A percentile compares a stretch with the other conserved stretches of the same genome.
phyloP scores from a whole-genome alignment of 2,113 vertebrate species.

The Astur gentilis region DNA sequence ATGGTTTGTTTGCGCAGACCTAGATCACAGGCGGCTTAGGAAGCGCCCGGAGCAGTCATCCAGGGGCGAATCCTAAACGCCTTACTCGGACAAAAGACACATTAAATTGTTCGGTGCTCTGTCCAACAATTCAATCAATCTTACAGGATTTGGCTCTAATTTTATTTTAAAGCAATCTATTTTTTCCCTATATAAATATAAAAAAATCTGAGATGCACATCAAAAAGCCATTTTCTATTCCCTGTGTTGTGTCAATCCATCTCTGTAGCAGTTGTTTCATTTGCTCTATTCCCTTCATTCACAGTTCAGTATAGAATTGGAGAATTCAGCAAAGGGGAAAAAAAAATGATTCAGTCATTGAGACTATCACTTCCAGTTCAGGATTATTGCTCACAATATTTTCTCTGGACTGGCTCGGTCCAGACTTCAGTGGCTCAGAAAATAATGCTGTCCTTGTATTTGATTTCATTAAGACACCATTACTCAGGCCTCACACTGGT shows the following conservation, averaged over 20 bases:
- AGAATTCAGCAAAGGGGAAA: background rate
- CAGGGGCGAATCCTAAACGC: background rate
- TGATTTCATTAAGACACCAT: background rate
- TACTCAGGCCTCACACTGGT: background rate
- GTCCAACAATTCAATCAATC: background rate
- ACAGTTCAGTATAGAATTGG: background rate
- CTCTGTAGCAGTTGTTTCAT: background rate
- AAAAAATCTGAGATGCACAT: background rate
- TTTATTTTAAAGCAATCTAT: background rate
- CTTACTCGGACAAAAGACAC: background rate
- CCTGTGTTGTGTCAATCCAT: background rate
- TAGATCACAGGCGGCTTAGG: background rate
- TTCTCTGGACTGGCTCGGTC: background rate
- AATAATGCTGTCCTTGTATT: background rate
- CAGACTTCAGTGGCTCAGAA: background rate
- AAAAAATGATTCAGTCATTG: background rate
- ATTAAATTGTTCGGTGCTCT: background rate
- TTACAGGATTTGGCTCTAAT: background rate
- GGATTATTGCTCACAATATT: background rate
- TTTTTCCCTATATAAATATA: background rate
- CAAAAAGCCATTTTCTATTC: background rate
- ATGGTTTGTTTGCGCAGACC: background rate
- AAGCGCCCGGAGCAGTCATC: fast-evolving
- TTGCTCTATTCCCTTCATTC: background rate
- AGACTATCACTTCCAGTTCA: background rate